Conservation (phyloP, 2,888 invertebrate genomes). For the Drosophila barbarae region DNA sequence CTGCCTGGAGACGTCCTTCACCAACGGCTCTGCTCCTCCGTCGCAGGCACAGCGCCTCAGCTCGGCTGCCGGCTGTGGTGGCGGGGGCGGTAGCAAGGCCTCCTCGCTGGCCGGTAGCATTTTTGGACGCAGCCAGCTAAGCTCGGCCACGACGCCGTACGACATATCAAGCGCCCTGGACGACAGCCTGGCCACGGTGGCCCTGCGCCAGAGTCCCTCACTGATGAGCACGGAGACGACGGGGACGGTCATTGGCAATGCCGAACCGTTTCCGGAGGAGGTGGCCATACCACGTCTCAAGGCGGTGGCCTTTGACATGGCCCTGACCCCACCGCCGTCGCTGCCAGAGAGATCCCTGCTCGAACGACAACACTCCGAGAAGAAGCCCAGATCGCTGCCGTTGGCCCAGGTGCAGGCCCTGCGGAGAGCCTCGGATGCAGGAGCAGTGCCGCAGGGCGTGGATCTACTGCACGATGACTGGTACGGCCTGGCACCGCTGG, state of each 20-base stretch:
- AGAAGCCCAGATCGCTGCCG: conserved; percentile 70
- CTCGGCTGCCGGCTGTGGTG: conserved; percentile 32
- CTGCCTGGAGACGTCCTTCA: conserved; percentile 88
- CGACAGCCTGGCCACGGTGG: conserved; percentile 73
- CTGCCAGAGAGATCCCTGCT: conserved; percentile 42
- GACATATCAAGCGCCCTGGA: conserved; percentile 80
- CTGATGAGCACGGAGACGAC: conserved; percentile 75
- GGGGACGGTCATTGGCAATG: conserved; percentile 72
- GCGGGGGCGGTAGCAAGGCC: conserved; percentile 71
- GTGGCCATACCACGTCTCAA: conserved; percentile 56
- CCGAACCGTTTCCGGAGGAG: conserved; percentile 29
- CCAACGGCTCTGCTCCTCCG: conserved; percentile 80
- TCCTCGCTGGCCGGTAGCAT: conserved; percentile 79
- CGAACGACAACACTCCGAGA: conserved; percentile 74
- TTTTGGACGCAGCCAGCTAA: conserved; percentile 78
- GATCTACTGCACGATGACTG: conserved; percentile 84
- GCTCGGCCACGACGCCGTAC: conserved; percentile 79
- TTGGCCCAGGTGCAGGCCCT: conserved; percentile 58
- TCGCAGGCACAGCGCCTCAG: conserved; percentile 19
- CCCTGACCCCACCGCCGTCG: conserved; percentile 48
- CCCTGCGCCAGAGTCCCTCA: conserved; percentile 76
- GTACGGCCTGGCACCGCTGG: conserved; percentile 87
- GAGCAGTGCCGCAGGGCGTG: conserved; percentile 61
- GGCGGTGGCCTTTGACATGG: conserved; percentile 78
- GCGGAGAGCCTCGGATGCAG: conserved; percentile 75